Evolutionary conservation across 1,140 invertebrate species (phyloP).

Genomic region (Drosophila sucinea): DNA sequence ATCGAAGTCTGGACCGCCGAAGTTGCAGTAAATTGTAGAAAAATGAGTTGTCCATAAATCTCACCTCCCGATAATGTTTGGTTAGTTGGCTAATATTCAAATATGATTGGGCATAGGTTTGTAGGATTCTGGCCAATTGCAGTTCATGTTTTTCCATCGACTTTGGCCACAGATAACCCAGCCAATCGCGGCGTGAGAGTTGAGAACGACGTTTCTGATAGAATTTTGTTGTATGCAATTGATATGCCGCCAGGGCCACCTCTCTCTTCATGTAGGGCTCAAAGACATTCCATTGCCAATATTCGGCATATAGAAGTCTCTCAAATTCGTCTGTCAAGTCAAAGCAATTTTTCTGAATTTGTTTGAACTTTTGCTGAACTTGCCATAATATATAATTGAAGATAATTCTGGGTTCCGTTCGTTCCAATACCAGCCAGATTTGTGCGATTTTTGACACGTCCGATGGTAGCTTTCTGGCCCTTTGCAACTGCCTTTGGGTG

Average conservation of each 20-base stretch:
- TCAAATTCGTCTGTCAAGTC: constrained; percentile 64
- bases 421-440: constrained; percentile 42
- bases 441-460: constrained; percentile 45
- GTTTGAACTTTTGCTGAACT: constrained; percentile 36
- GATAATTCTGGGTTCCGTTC: constrained; percentile 68
- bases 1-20: constrained; percentile 40
- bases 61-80: constrained; percentile 22
- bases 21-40: constrained; percentile 61
- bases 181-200: constrained; percentile 58
- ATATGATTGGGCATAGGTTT: constrained; percentile 57
- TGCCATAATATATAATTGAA: constrained; percentile 75
- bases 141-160: constrained; percentile 63
- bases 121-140: constrained; percentile 62
- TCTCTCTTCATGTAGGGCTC: constrained; percentile 42
- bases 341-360: constrained; percentile 57
- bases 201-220: constrained; percentile 49
- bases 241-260: constrained; percentile 69
- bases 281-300: constrained; percentile 75
- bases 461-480: constrained; percentile 56
- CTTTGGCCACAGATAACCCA: constrained; percentile 48
- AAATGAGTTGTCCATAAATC: constrained; percentile 36
- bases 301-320: constrained; percentile 59
- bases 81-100: constrained; percentile 55
- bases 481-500: constrained; percentile 44
- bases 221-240: constrained; percentile 74